Percentiles rank a stretch among this genome's conserved stretches.
These are phyloP conservation scores for Zaprionus capensis DNA, from an alignment of 1,140 invertebrate genomes.

Conservation along the genomic window DNA sequence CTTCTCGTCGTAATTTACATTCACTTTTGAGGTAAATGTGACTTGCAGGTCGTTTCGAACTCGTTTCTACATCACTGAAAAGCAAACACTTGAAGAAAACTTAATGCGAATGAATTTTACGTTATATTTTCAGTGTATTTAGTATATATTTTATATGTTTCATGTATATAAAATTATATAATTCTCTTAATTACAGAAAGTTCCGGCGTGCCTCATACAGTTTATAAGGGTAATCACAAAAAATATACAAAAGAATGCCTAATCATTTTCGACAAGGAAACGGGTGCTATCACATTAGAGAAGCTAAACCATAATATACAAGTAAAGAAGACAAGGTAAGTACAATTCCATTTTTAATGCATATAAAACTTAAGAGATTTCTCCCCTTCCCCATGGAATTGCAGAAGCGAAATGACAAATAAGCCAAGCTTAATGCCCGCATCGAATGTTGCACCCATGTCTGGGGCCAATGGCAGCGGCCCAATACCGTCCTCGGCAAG, in stretches of 20 bases:
- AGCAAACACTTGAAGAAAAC: background rate
- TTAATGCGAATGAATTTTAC: background rate
- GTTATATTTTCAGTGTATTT: no score
- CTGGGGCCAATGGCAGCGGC: conserved; percentile 31
- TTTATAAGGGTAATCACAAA: conserved; percentile 96
- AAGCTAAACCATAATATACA: conserved; percentile 95
- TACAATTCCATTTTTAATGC: background rate
- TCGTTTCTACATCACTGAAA: conserved; percentile 31
- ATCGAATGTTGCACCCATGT: conserved; percentile 47
- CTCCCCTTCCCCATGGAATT: conserved; percentile 2
- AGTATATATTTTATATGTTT: background rate
- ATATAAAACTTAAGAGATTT: background rate
- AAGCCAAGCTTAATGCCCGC: conserved; percentile 74
- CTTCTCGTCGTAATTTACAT: conserved; percentile 30
- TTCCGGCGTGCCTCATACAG: conserved; percentile 93
- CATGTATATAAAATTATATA: background rate
- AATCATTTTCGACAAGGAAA: conserved; percentile 95
- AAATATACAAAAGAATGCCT: conserved; percentile 98
- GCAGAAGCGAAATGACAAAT: conserved; percentile 74
- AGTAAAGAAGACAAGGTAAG: conserved; percentile 96
- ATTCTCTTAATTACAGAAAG: conserved; percentile 84
- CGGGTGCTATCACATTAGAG: conserved; percentile 96
- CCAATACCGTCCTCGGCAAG: conserved; percentile 8
- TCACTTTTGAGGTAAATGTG: conserved; percentile 38
- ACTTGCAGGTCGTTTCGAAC: conserved; percentile 27